Evolutionary conservation across 2,113 vertebrate species (phyloP), one percentile per base, ranked within the genome.

Genomic region (Tachysurus vachellii): DNA sequence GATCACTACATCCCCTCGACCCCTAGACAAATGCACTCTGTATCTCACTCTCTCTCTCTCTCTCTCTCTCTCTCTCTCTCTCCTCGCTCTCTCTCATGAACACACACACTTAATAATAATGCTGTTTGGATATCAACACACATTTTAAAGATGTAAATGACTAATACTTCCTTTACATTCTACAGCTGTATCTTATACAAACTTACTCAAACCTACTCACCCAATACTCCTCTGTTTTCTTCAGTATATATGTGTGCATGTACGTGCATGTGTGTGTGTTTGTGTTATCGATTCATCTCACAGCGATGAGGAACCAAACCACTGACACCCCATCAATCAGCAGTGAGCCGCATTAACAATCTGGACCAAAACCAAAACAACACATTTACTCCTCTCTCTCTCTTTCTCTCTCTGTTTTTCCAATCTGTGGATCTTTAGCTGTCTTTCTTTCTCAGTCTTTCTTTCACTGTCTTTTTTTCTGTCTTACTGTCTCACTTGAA

Each of bases 1-100:
- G 91, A 93, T 93, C 92, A 92, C 91, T 93, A 92, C 92, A 88
- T 88, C 76, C 83, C 84, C 84, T 85, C 87, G 66, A 84, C 86
- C 61, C 85, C 70, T 80, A 90, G 83, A 88, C 84, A 81, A 81
- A 82, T 77, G 79, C 83, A 82, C 82, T 50, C 56, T 56, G 50
- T 59, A 57, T 80, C 73, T 81, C 50, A 83, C 86, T 57, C 82
- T 62, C 80, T 66, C 76, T 53, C 71, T 31, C 19, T 14, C 31
- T 47, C 21, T 28, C 76, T 80, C 21, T 53, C 47, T 53, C 85
- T 54, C 44, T 57, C 57, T 82, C 53, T 61, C 23, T 83, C 56
- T 59, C 56, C 42, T 62, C 75, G 68, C 68, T 64, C 44, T 82
- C 88, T 68, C 44, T 36, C 42, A 44, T 54, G 57, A 28, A 73